Conservation (phyloP, 2,797 vertebrate genomes). For the Ceryle rudis region DNA sequence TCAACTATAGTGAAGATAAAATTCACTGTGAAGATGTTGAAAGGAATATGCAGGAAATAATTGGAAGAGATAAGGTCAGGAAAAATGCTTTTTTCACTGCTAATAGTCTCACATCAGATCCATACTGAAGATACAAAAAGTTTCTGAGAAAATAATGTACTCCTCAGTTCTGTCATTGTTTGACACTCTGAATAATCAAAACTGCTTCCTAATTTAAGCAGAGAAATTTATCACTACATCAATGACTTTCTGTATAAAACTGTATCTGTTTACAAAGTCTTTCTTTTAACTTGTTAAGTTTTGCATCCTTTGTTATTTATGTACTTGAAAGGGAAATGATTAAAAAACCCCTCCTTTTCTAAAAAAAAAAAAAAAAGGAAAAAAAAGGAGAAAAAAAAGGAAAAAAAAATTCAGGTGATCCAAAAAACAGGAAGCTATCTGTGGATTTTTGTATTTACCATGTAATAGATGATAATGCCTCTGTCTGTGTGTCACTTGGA, state of each 20-base stretch:
- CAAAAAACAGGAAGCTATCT: neutral
- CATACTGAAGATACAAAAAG: neutral
- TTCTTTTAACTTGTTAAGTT: neutral
- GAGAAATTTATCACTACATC: neutral
- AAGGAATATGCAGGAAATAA: neutral
- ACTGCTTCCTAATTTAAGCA: neutral
- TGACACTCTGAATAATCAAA: neutral
- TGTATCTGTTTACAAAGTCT: neutral
- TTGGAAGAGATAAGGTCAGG: fast-evolving
- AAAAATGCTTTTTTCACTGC: neutral
- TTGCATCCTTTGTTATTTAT: neutral
- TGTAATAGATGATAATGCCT: neutral
- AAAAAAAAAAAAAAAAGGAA: neutral
- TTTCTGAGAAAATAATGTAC: neutral
- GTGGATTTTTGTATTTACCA: neutral
- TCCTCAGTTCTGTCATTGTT: neutral
- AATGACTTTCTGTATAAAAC: neutral
- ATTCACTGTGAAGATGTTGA: neutral
- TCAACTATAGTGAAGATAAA: neutral
- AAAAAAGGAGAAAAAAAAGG: no score
- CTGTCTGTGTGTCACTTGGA: neutral
- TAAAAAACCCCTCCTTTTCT: neutral
- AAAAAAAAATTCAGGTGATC: neutral
- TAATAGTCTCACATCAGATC: neutral
- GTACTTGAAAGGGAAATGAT: neutral